Conservation (phyloP, 2,888 invertebrate species). For the Diogma glabrata region DNA sequence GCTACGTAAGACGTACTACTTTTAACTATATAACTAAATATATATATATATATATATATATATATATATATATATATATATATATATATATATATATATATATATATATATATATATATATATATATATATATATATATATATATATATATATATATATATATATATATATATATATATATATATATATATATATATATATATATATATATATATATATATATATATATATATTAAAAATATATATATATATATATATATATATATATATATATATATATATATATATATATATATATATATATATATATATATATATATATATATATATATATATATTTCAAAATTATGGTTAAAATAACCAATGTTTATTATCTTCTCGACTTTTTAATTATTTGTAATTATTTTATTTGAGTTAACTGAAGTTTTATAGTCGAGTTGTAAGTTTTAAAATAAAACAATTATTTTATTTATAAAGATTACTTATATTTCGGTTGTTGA, state of each 20-base stretch:
- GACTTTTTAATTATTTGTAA: too few species aligned
- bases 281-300: slow-evolving; percentile 5
- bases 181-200: slow-evolving; percentile 1
- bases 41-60: slow-evolving; percentile 2
- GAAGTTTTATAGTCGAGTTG: too few species aligned
- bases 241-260: slow-evolving; percentile 1
- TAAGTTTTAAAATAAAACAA: too few species aligned
- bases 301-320: neutral
- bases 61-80: slow-evolving; percentile 7
- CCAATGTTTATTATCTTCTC: too few species aligned
- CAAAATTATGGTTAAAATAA: too few species aligned
- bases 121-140: slow-evolving; percentile 2
- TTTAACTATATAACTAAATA: neutral
- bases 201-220: neutral
- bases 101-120: slow-evolving; percentile 6
- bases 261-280: slow-evolving; percentile 1
- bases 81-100: slow-evolving; percentile 7
- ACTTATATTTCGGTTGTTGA: too few species aligned
- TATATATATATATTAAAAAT: slow-evolving; percentile 1
- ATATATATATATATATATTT: slow-evolving; percentile 7
- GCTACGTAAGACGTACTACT: too few species aligned
- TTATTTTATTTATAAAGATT: too few species aligned
- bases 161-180: neutral
- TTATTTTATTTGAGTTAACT: too few species aligned
- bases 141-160: slow-evolving; percentile 5